Base-by-base conservation (phyloP, 1,140 invertebrate species). In the Adoxophyes honmai region DNA sequence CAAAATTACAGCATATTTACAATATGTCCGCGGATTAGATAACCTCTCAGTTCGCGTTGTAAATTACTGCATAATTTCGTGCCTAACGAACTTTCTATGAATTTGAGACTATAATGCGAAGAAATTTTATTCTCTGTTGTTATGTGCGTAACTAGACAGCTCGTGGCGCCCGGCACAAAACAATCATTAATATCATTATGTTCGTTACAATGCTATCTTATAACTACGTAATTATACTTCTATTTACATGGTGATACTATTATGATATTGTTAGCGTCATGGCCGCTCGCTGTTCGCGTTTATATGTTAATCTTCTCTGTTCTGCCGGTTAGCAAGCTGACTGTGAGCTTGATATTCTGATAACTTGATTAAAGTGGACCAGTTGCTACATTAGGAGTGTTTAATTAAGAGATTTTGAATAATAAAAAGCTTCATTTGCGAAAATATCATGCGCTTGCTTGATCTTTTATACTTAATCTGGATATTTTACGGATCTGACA, bases 61-160 rank as follows among this genome's bases (percentile, higher is more conserved):
- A 48, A 21, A 48, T 48, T 48, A 48, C 16, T 48, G 28, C 16
- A 48, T 28, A 16, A 48, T 48, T 28, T 21, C 42, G 14, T 9
- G 9, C 1, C 16, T 44, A 10, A 18, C 16, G 5, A 48, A 33
- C 42, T 48, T 48, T 48, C 42, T 48, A 48, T 48, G n/a, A 48
- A 48, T 33, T 21, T 48, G 16, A 13, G 42, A 10, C 3, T 28
- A 28, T 28, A 28, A 28, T 28, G 21, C 21, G 21, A 28, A 28
- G 2, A 28, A 28, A 28, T 36, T 36, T 10, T 10, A 11, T 36
- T 4, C n/a, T 36, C 2, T 9, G 3, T 36, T 36, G 8, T 36
- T 36, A 36, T 42, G 16, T 42, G 38, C 38, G 38, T 18, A 42
- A 42, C 38, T 42, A 10, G 38, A 42, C 38, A 16, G 9, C 16